Evolutionary conservation across 2,113 vertebrate genomes (phyloP), one percentile per base, ranked within the genome.

Genomic region (Macquaria australasica): DNA sequence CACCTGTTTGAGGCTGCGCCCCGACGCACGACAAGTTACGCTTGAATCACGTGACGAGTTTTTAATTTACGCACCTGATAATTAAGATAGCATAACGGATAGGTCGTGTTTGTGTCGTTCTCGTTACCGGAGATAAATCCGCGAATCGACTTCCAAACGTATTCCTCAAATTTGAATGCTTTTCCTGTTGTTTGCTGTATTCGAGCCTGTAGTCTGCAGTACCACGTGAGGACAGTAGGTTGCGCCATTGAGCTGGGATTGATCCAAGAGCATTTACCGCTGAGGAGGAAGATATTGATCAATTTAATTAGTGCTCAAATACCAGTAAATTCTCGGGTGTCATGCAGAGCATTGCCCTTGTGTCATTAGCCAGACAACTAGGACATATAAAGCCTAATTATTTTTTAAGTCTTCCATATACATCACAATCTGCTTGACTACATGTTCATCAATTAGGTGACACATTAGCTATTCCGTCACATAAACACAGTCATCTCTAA

Each of bases 1-100:
- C 85, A 68, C 74, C 70, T 86, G 85, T 64, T 37, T 62, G 23
- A 12, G 67, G 11, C 31, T 50, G 5, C 84, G 89, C 7, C 11
- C 0, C 76, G 83, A 90, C 87, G 83, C 0, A 60, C n/a, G 31
- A 28, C 56, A 16, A 16, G 2, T 51, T 10, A 73, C 63, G 77
- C 43, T 4, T 0, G 3, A 34, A 18, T 62, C 60, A 93, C 85
- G 76, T 92, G 62, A 28, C 39, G 8, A 9, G 39, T 2, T 6
- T 60, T 62, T 28, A 3, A 3, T 48, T 59, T 28, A 45, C 63
- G 55, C 2, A 37, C 5, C 7, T 11, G 1, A 59, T 58, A 8
- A 45, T 58, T n/a, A n/a, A 34, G 41, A 7, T 16, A 6, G 56
- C 39, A 43, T 16, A 15, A 45, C 4, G 0, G 15, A 1, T 18